Evolutionary conservation across 1,140 invertebrate genomes (phyloP), one percentile per base, ranked within the genome.

Genomic region (Drosophila ficusphila): DNA sequence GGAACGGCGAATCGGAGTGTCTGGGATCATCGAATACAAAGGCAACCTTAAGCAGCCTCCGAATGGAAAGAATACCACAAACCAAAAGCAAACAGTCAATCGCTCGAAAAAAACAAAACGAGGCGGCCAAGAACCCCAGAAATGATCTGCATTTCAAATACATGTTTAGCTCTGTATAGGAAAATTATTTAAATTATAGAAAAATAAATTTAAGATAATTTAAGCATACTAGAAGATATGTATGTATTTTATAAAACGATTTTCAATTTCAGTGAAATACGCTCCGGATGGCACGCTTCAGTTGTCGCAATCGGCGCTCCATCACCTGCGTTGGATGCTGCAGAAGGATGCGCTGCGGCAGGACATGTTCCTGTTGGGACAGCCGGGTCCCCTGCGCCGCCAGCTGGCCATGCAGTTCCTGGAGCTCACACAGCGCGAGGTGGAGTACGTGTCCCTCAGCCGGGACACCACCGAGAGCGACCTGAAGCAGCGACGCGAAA

Each of bases 381-480:
- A 95, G 27, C 98, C 98, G 48, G 98, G 98, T 0, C 95, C 95
- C 0, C 52, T 81, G 19, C 92, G 93, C 34, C 92, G 97, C 31
- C 93, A 95, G 79, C 91, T 99, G 41, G 97, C 97, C 4, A 93
- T 99, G 91, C 95, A 97, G 76, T 99, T 96, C 92, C 92, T 96
- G 65, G 97, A 99, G 92, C 86, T 99, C 19, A 97, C 97, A 0
- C 94, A 96, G 54, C 93, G 96, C 49, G 98, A 99, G 93, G 92
- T 97, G 27, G 98, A 99, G 90, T 99, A 98, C 92, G 95, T 99
- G 18, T 95, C 97, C 2, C 92, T 99, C 21, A 98, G 97, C 23
- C 92, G 98, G 69, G 98, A 99, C 90, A 99, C 98, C 3, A 99
- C 98, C 0, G 98, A 99, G 92, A 96, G 97, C 16, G 98, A 99